Evolutionary conservation across 2,113 vertebrate species (phyloP).

Genomic region (Myotis yumanensis): DNA sequence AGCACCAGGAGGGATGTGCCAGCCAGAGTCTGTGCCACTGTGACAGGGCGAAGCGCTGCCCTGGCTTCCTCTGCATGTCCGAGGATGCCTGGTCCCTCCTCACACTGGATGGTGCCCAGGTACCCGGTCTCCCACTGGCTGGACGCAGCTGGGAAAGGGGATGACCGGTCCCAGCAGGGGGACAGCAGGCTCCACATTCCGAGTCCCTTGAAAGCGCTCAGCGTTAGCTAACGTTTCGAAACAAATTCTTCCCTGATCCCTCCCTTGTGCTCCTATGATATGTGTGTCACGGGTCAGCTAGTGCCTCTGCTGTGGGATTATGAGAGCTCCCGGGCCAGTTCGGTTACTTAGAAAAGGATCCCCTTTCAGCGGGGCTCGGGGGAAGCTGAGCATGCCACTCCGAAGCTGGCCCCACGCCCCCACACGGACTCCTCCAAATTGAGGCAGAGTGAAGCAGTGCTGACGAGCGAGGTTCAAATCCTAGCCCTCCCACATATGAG

Average conservation of each 20-base stretch:
- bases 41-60: constrained; percentile 69
- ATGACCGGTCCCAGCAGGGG: neutral
- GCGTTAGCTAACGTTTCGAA: constrained; percentile 75
- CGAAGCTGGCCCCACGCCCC: neutral
- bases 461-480: neutral
- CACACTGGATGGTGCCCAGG: neutral
- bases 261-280: constrained; percentile 54
- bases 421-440: neutral
- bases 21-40: constrained; percentile 40
- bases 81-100: constrained; percentile 45
- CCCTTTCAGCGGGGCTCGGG: neutral
- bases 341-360: constrained; percentile 46
- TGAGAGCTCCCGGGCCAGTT: constrained; percentile 61
- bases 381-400: constrained; percentile 52
- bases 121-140: constrained; percentile 35
- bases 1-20: neutral
- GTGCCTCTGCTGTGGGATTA: constrained; percentile 62
- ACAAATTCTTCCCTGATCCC: constrained; percentile 73
- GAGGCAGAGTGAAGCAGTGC: neutral
- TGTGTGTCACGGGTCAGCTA: constrained; percentile 71
- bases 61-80: neutral
- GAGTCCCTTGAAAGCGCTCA: constrained; percentile 68
- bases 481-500: neutral
- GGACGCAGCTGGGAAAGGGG: neutral
- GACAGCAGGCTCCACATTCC: constrained; percentile 33